Conservation (phyloP, 2,888 invertebrate species). For the Eupithecia abbreviata region DNA sequence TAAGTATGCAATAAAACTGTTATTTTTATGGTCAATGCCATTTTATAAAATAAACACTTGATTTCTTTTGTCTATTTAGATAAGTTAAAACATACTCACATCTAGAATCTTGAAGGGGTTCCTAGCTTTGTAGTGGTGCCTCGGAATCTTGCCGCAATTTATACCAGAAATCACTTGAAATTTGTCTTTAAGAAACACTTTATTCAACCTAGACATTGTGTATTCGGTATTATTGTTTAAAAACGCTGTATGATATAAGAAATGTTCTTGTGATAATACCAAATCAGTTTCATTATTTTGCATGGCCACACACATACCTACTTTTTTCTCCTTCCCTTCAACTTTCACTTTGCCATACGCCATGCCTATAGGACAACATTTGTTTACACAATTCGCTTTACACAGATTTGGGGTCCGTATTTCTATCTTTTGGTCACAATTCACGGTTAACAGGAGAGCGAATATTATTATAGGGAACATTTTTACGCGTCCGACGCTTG, state of each 20-base stretch:
- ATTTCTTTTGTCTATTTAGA: neutral
- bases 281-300: constrained; percentile 31
- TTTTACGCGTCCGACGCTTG: neutral
- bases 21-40: neutral
- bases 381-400: constrained; percentile 52
- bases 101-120: constrained; percentile 47
- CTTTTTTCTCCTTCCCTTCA: constrained; percentile 13
- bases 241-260: constrained; percentile 31
- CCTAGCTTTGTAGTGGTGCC: constrained; percentile 27
- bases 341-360: constrained; percentile 37
- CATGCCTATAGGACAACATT: constrained; percentile 60
- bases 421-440: constrained; percentile 33
- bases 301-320: constrained; percentile 33
- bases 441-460: constrained; percentile 28
- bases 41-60: neutral
- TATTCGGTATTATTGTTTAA: constrained; percentile 17
- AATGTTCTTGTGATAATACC: constrained; percentile 40
- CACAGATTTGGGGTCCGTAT: constrained; percentile 40
- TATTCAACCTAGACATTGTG: constrained; percentile 2
- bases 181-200: constrained; percentile 40
- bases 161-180: constrained; percentile 47
- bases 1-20: neutral
- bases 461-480: constrained; percentile 25
- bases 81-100: constrained; percentile 43
- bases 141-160: constrained; percentile 44